These are phyloP conservation scores for Panulirus ornatus DNA, from an alignment of 1,140 invertebrate species.

Conservation along the genomic window DNA sequence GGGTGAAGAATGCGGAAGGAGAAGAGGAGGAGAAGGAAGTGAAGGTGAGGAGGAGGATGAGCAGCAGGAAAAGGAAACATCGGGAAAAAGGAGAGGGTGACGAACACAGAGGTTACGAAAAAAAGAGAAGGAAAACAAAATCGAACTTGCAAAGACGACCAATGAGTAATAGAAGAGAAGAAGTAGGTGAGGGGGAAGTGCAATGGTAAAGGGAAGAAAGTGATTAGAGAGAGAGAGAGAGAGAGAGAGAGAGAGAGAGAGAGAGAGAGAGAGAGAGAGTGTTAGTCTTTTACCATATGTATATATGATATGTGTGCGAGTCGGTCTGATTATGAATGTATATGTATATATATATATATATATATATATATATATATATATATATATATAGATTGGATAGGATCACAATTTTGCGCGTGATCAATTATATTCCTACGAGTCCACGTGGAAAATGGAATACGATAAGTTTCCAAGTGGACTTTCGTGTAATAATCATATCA, in stretches of 20 bases:
- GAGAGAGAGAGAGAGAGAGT: neutral
- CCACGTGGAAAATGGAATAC: too few species aligned
- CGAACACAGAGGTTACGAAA: neutral
- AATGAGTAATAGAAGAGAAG: neutral
- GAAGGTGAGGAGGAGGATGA: neutral
- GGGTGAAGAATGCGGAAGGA: neutral
- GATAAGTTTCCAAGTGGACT: too few species aligned
- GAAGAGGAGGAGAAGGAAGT: neutral
- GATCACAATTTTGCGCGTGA: too few species aligned
- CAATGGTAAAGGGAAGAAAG: neutral
- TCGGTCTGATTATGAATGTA: neutral
- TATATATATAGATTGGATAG: too few species aligned
- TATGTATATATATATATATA: too few species aligned
- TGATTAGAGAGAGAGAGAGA: neutral
- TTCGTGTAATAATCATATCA: too few species aligned
- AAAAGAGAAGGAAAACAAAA: neutral
- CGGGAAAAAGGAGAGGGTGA: neutral
- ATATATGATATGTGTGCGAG: too few species aligned
- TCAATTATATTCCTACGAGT: too few species aligned
- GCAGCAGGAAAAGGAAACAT: neutral
- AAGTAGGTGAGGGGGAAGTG: too few species aligned
- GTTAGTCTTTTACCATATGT: too few species aligned
- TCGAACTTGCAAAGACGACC: too few species aligned
- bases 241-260: constrained; percentile 17
- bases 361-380: too few species aligned